Evolutionary conservation across 1,140 invertebrate species (phyloP), one percentile per base, ranked within the genome.

Genomic region (Tetramorium parvispinum): DNA sequence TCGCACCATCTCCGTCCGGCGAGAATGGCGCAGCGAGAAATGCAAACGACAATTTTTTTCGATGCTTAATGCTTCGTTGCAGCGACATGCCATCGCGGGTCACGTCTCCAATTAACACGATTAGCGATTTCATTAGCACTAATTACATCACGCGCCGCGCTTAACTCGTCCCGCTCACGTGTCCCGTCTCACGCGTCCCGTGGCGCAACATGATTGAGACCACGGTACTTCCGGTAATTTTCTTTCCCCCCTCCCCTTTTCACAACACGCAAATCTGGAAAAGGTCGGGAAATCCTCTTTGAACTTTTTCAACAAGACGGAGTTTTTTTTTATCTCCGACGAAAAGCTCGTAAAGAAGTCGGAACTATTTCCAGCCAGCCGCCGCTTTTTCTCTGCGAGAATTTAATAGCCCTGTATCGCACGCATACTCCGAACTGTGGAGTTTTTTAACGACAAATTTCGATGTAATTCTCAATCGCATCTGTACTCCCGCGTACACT

Each of bases 61-160:
- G 27, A 66, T 68, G 46, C 49, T 59, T 85, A 68, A 68, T 61
- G 51, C 21, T 2, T n/a, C n/a, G 16, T 21, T 13, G 16, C 37
- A n/a, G 18, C 63, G 24, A 10, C 66, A 59, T 70, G 66, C 66
- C 51, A 82, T 7, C 40, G 8, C 13, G 1, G 40, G 53, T 49
- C 55, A 11, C 32, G 61, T 89, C 59, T 78, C 70, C 85, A 87
- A 86, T 85, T 87, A 86, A 66, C 40, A 71, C 85, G 88, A 90
- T 91, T 91, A 92, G 85, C 53, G 66, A 85, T 71, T 90, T 89
- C 88, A 88, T 92, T 90, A 91, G 82, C 83, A 49, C 43, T 86
- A 90, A 93, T 92, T 91, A 88, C 90, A 91, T 55, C 85, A 81
- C 61, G 59, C 32, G 37, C 66, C 55, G 18, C 59, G 24, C 40